A percentile compares a stretch with the other conserved stretches of the same genome.
Evolutionary conservation across 2,888 invertebrate species (phyloP).

Genomic region (Tipula confusa): DNA sequence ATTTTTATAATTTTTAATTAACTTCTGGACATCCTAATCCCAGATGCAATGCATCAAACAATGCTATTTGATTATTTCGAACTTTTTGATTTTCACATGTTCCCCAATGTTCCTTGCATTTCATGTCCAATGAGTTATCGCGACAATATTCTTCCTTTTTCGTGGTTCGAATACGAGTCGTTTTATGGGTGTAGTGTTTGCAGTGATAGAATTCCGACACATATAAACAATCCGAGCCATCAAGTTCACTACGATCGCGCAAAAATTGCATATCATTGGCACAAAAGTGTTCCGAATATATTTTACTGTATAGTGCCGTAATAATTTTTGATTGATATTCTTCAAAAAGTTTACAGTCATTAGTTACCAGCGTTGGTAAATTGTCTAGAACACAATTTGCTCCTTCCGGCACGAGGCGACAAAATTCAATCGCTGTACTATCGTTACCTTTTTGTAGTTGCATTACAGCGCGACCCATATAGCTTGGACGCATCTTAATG

Average conservation of each 20-base stretch:
- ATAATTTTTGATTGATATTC: neutral
- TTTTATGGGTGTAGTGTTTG: neutral
- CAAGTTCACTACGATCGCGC: neutral
- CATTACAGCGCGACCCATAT: neutral
- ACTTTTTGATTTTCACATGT: neutral
- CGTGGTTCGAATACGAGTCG: neutral
- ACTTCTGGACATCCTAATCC: neutral
- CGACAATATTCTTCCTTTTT: neutral
- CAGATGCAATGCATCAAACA: neutral
- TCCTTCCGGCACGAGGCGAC: neutral
- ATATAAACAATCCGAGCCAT: neutral
- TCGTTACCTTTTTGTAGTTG: neutral
- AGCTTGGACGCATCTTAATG: neutral
- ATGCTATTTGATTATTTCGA: neutral
- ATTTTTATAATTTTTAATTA: no score
- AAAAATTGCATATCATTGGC: neutral
- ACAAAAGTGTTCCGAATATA: neutral
- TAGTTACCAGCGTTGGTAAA: neutral
- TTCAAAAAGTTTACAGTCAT: neutral
- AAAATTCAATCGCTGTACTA: neutral
- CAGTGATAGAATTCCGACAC: neutral
- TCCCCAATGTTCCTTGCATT: neutral
- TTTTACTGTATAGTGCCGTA: neutral
- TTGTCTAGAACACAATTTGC: neutral
- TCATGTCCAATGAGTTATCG: neutral